Evolutionary conservation across 2,113 vertebrate genomes (phyloP).

Genomic region (Archilochus colubris): DNA sequence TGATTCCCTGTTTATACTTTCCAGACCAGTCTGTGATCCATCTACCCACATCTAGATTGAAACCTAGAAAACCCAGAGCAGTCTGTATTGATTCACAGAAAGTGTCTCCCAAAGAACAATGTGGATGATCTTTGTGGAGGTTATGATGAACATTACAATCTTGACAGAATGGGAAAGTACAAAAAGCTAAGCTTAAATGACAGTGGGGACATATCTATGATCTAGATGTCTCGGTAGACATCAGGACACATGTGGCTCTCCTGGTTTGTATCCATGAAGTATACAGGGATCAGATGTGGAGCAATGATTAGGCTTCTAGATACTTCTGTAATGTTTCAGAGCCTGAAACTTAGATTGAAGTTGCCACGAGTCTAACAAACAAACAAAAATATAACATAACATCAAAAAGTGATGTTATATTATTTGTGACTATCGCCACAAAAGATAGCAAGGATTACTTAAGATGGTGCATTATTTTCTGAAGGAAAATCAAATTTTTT

Average conservation of each 20-base stretch:
- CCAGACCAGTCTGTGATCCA: neutral
- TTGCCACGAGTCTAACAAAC: neutral
- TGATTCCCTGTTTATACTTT: neutral
- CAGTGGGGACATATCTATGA: neutral
- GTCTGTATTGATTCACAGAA: neutral
- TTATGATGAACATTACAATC: neutral
- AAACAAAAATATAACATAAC: neutral
- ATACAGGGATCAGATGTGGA: neutral
- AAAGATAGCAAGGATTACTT: neutral
- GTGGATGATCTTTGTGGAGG: neutral
- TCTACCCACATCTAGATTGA: neutral
- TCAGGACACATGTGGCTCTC: rapidly evolving
- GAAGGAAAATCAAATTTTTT: neutral
- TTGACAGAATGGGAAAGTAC: neutral
- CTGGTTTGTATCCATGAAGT: neutral
- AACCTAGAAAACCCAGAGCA: neutral
- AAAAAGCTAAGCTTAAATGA: neutral
- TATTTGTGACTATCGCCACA: neutral
- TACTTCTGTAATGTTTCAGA: neutral
- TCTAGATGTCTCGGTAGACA: neutral
- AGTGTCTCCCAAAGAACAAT: neutral
- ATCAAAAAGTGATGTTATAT: neutral
- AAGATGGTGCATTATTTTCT: neutral
- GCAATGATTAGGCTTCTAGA: neutral
- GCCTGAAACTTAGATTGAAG: neutral